Conservation (phyloP, 2,888 invertebrate species). For the Selenia dentaria region DNA sequence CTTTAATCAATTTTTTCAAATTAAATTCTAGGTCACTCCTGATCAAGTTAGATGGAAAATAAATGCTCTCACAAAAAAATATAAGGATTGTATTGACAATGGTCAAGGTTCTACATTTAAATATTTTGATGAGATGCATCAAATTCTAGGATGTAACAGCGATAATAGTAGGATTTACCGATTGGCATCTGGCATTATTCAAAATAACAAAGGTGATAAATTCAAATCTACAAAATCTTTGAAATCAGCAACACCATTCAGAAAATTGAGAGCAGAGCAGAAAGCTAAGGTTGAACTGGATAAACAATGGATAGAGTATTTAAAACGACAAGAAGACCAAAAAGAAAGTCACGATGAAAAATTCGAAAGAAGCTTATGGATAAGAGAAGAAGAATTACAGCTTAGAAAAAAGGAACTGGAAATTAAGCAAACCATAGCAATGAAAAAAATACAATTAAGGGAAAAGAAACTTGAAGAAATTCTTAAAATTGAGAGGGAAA, state of each 20-base stretch:
- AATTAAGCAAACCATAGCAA: constrained; percentile 62
- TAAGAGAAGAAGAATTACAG: constrained; percentile 62
- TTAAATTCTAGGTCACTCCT: constrained; percentile 57
- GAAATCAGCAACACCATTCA: constrained; percentile 52
- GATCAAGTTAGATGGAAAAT: constrained; percentile 71
- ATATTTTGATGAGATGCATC: constrained; percentile 71
- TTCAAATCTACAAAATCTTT: constrained; percentile 43
- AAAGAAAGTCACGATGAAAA: constrained; percentile 58
- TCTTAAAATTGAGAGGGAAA: constrained; percentile 63
- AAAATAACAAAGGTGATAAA: constrained; percentile 41
- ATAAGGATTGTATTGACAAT: constrained; percentile 64
- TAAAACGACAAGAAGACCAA: constrained; percentile 61
- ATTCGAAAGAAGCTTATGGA: constrained; percentile 57
- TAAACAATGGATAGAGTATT: constrained; percentile 66
- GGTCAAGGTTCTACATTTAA: constrained; percentile 59
- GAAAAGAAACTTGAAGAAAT: constrained; percentile 66
- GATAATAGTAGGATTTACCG: constrained; percentile 56
- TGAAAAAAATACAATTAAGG: constrained; percentile 60
- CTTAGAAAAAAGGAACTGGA: constrained; percentile 61
- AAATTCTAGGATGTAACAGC: constrained; percentile 57
- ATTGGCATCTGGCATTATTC: constrained; percentile 56
- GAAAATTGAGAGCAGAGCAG: constrained; percentile 57
- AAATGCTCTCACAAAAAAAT: constrained; percentile 67
- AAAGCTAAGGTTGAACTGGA: constrained; percentile 58
- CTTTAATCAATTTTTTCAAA: no score